Evolutionary conservation across 2,113 vertebrate species (phyloP).

Genomic region (Candoia aspera): DNA sequence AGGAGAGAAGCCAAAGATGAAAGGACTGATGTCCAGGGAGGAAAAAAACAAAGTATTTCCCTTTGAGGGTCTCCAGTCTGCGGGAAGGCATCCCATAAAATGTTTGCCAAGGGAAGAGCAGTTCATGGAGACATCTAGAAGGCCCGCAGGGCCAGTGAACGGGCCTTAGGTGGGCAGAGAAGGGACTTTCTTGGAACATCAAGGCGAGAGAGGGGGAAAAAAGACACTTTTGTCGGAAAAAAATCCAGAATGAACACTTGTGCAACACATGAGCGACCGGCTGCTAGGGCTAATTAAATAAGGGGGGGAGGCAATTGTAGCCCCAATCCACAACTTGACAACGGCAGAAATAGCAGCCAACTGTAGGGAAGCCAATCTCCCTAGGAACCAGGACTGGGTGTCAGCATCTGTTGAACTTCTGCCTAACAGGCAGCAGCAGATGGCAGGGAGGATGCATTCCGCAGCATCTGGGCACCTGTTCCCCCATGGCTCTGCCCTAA

Average conservation of each 20-base stretch:
- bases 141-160: too few relatives aligned
- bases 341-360: neutral
- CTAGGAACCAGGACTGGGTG: neutral
- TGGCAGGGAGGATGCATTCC: neutral
- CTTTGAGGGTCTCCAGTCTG: neutral
- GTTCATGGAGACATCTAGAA: too few relatives aligned
- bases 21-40: neutral
- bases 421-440: neutral
- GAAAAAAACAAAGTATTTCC: too few relatives aligned
- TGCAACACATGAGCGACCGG: neutral
- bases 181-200: neutral
- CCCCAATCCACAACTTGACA: neutral
- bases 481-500: neutral
- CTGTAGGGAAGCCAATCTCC: neutral
- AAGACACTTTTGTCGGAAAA: neutral
- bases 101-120: too few relatives aligned
- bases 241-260: neutral
- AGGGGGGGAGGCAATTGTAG: neutral
- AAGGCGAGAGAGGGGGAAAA: accelerated
- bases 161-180: too few relatives aligned
- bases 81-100: too few relatives aligned
- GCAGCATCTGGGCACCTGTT: neutral
- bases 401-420: neutral
- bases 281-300: neutral
- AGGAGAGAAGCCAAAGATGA: neutral